Evolutionary conservation across 2,797 vertebrate genomes (phyloP), one percentile per base, ranked within the genome.

Genomic region (Bovichtus diacanthus): DNA sequence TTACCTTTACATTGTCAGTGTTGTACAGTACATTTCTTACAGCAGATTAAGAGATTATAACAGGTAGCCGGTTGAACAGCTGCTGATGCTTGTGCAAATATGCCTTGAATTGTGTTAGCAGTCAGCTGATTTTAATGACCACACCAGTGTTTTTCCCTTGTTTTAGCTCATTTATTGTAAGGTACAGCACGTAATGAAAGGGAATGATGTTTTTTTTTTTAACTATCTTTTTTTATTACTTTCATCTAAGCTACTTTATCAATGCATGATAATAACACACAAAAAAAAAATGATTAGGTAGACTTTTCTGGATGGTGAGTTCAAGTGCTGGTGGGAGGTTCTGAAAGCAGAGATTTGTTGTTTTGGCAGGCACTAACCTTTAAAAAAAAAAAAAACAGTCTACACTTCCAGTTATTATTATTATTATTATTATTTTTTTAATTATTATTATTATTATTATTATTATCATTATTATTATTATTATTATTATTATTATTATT

Each of bases 1-100:
- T 53, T 74, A 54, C 68, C 76, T 74, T 31, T 38, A 72, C 81
- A 77, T 39, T 70, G 56, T 72, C 62, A 75, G 59, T 63, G 58
- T 31, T 84, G 66, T 8, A n/a, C n/a, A n/a, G 58, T 60, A 67
- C 62, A 69, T 76, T 77, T 81, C 76, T 78, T 82, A 83, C 61
- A 66, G 58, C 41, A 79, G 41, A 73, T 85, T 59, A 69, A 65
- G 72, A 78, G 49, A 39, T 46, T 56, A 38, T 34, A 73, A 68
- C 4, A 1, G 11, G 36, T 55, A 56, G 44, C 64, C 76, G 67
- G 59, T 81, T 85, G 82, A 63, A 74, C 70, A 81, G 70, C 66
- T 78, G 69, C 46, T 77, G 71, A 68, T 46, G 61, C 44, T 59
- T 70, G 74, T 9, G 60, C n/a, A 75, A 70, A 87, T 38, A 43